These are phyloP conservation scores for Bombylius discolor DNA, from an alignment of 2,888 invertebrate genomes.

Conservation along the genomic window DNA sequence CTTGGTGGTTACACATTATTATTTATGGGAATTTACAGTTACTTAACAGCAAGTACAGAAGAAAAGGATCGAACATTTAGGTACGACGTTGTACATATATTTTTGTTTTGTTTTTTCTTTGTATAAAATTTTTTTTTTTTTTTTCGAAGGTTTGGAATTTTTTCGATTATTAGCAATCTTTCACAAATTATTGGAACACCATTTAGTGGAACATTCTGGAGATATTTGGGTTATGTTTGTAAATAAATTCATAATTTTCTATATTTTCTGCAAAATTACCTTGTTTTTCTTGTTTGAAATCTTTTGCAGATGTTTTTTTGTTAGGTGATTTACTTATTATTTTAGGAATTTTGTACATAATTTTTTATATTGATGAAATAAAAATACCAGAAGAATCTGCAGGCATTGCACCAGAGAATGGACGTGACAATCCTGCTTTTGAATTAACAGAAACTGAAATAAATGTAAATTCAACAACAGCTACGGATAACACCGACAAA, in stretches of 20 bases:
- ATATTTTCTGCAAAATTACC: not conserved
- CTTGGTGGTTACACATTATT: constrained; percentile 33
- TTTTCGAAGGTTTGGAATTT: constrained; percentile 29
- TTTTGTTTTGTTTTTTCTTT: not conserved
- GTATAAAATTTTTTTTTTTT: not conserved
- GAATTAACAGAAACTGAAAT: not conserved
- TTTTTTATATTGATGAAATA: constrained; percentile 31
- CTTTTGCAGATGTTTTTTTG: constrained; percentile 27
- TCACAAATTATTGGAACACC: constrained; percentile 29
- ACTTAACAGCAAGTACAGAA: constrained; percentile 32
- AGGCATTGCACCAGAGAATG: not conserved
- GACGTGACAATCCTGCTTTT: constrained; percentile 13
- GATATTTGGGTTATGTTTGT: constrained; percentile 31
- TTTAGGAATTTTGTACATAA: constrained; percentile 29
- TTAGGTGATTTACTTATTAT: constrained; percentile 28
- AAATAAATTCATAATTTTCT: constrained; percentile 16
- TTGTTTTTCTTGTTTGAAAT: no score
- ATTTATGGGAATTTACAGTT: constrained; percentile 35
- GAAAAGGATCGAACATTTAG: constrained; percentile 34
- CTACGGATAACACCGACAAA: not conserved
- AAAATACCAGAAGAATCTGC: constrained; percentile 3
- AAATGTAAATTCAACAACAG: not conserved
- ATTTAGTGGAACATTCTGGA: constrained; percentile 28
- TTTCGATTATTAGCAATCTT: constrained; percentile 30
- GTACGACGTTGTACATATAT: constrained; percentile 6